Conservation (phyloP, 2,797 vertebrate genomes). For the Dendrocincla tyrannina region DNA sequence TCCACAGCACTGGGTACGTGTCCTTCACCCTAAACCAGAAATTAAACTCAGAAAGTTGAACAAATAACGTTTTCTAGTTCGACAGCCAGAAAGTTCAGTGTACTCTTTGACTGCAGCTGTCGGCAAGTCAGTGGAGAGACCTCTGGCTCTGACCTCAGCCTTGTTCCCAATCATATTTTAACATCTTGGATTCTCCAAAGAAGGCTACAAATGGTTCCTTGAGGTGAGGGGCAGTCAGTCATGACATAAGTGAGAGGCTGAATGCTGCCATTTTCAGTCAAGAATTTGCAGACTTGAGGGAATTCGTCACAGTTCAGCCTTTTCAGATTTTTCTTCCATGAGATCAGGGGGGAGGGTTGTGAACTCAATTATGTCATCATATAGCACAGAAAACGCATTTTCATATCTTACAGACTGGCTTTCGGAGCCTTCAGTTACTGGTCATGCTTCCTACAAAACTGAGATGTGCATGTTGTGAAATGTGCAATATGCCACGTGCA, state of each 20-base stretch:
- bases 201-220: neutral
- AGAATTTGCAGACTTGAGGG: neutral
- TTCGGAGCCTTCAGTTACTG: neutral
- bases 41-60: neutral
- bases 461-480: neutral
- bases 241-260: neutral
- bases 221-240: neutral
- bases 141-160: neutral
- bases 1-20: rapidly evolving
- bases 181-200: neutral
- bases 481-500: neutral
- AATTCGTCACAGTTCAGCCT: neutral
- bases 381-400: neutral
- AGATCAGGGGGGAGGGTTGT: neutral
- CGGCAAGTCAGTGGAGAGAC: neutral
- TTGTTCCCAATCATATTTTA: neutral
- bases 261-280: constrained; percentile 27
- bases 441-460: neutral
- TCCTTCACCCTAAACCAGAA: neutral
- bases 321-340: neutral
- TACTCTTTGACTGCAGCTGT: constrained; percentile 1
- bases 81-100: neutral
- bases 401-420: neutral
- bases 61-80: constrained; percentile 16
- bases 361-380: neutral